Conservation (phyloP, 1,140 invertebrate genomes). For the Papilio helenus region DNA sequence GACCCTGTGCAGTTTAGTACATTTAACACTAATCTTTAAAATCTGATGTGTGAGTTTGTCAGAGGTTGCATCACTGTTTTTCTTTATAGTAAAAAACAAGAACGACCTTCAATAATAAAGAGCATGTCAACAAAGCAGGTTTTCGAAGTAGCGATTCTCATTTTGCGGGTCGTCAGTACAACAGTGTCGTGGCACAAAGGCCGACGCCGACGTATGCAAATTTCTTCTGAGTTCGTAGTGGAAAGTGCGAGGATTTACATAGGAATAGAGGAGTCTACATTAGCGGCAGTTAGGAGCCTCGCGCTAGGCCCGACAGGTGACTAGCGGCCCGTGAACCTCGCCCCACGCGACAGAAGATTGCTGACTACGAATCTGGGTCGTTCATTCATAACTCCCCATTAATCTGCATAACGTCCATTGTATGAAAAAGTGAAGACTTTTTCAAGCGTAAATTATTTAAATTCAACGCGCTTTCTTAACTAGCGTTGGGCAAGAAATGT, state of each 20-base stretch:
- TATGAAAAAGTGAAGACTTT: not conserved
- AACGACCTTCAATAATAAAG: not conserved
- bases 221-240: slow-evolving; percentile 67
- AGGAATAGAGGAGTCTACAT: slow-evolving; percentile 69
- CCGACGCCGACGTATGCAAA: slow-evolving; percentile 69
- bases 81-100: not conserved
- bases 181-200: slow-evolving; percentile 57
- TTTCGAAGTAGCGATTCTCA: slow-evolving; percentile 24
- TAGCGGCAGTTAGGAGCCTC: slow-evolving; percentile 67
- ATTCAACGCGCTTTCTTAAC: not conserved
- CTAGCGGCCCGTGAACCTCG: slow-evolving; percentile 37
- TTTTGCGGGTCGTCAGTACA: slow-evolving; percentile 45
- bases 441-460: not conserved
- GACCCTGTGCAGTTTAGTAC: too few species aligned
- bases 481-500: slow-evolving; percentile 5
- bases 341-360: slow-evolving; percentile 58
- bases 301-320: slow-evolving; percentile 42
- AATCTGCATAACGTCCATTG: slow-evolving; percentile 62
- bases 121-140: not conserved
- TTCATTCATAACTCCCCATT: slow-evolving; percentile 58
- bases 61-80: too few species aligned
- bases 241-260: slow-evolving; percentile 75
- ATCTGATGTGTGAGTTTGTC: too few species aligned
- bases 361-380: slow-evolving; percentile 60
- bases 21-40: too few species aligned